phyloP scores from a whole-genome alignment of 2,113 vertebrate species.

The Halcyon malimbica region DNA sequence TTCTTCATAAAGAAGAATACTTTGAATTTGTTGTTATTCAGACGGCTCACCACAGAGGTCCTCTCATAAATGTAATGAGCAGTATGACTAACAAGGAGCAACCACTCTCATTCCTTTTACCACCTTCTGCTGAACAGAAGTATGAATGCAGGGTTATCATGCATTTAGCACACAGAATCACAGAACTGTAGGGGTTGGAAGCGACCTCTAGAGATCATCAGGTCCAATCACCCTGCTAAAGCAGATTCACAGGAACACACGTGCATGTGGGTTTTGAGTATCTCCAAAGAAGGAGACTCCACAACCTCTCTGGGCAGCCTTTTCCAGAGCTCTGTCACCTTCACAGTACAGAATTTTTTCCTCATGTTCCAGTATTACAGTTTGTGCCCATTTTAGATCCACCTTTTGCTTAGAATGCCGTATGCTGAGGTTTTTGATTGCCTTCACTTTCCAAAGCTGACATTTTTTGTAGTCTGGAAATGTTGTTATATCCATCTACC shows the following conservation, averaged over 20 bases:
- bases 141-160: background rate
- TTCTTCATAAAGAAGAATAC: background rate
- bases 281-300: background rate
- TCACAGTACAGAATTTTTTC: background rate
- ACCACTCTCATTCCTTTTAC: background rate
- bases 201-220: background rate
- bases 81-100: background rate
- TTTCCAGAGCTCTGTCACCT: background rate
- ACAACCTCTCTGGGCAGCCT: background rate
- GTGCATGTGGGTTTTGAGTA: background rate
- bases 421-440: background rate
- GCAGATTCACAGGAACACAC: background rate
- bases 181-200: background rate
- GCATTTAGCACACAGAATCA: background rate
- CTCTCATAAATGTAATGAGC: background rate
- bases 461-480: background rate
- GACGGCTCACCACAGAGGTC: background rate
- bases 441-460: background rate
- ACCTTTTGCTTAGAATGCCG: background rate
- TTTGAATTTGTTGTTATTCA: background rate
- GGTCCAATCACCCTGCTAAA: background rate
- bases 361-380: background rate
- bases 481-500: background rate
- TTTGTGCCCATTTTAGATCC: background rate
- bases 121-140: background rate